A percentile compares a stretch with the other conserved stretches of the same genome.
These are phyloP conservation scores for Danio aesculapii DNA, from an alignment of 2,797 vertebrate genomes.

Conservation along the genomic window DNA sequence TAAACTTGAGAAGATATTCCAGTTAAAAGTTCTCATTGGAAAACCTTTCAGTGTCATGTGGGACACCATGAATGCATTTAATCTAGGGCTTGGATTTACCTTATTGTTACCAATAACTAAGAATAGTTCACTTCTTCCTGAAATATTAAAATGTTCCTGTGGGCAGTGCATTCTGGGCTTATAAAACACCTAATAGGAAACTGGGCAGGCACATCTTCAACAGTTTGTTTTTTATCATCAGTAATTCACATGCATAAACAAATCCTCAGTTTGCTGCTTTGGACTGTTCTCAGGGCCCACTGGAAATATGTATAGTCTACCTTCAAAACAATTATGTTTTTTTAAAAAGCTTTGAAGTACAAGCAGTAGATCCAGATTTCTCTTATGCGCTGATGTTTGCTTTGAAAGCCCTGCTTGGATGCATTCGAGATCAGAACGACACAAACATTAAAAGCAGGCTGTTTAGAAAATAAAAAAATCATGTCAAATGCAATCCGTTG, in stretches of 20 bases:
- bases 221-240: slow-evolving; percentile 50
- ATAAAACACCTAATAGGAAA: slow-evolving; percentile 36
- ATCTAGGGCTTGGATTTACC: background rate
- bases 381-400: background rate
- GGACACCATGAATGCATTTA: no score
- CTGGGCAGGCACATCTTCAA: slow-evolving; percentile 40
- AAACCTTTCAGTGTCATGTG: no score
- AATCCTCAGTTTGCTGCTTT: background rate
- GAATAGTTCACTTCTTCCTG: background rate
- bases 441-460: background rate
- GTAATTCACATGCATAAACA: slow-evolving; percentile 43
- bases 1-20: no score
- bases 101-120: background rate
- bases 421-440: background rate
- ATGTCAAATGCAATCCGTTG: background rate
- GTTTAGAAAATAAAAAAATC: slow-evolving; percentile 7
- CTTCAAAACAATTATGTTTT: background rate
- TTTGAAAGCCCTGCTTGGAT: background rate
- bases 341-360: background rate
- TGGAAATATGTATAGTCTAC: background rate
- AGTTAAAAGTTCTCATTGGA: no score
- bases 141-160: slow-evolving; percentile 47
- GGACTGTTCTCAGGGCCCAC: background rate
- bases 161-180: background rate
- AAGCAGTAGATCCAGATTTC: background rate